Evolutionary conservation across 2,888 invertebrate genomes (phyloP), one percentile per base, ranked within the genome.

Genomic region (Caenorhabditis uteleia): DNA sequence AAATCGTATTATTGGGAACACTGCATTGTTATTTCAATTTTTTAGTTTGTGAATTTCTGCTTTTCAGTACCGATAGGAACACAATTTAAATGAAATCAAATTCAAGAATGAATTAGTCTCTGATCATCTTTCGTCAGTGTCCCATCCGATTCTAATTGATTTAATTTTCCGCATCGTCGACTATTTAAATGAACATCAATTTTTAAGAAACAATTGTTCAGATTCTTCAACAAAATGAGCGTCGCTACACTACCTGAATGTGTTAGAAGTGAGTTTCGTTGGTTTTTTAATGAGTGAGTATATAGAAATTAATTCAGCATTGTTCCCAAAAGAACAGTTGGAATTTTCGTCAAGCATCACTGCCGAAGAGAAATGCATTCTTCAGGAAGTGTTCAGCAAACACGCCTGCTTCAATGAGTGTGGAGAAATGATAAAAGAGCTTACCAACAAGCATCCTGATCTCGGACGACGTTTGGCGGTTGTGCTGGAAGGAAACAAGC

Each of bases 261-360:
- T 54, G 57, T 64, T 25, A 56, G 50, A 29, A 57, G 62, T 62
- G 21, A 39, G 50, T 20, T 14, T 44, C 31, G 31, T 29, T 18
- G 7, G 7, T 14, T 10, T 36, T 36, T 10, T 10, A 12, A 36
- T 36, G n/a, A 36, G n/a, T 25, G n/a, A 5, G n/a, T 4, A 42
- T 43, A 7, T 27, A 2, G 25, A 40, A n/a, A 40, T 25, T n/a
- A 14, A 58, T 70, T 42, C 55, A 70, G 70, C 44, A 18, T 46
- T 71, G 38, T 68, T 71, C 56, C 71, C 71, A 45, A 71, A 55
- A 36, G 71, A 71, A 51, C 64, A 71, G 43, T 39, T 71, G 16
- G 71, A 71, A 25, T 71, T 68, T 46, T 65, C 68, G 8, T 51
- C 56, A 10, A 45, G 50, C 21, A 68, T 71, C 36, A 68, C 71